These are phyloP conservation scores for Carcharodon carcharias DNA, from an alignment of 2,797 vertebrate genomes.

Conservation along the genomic window DNA sequence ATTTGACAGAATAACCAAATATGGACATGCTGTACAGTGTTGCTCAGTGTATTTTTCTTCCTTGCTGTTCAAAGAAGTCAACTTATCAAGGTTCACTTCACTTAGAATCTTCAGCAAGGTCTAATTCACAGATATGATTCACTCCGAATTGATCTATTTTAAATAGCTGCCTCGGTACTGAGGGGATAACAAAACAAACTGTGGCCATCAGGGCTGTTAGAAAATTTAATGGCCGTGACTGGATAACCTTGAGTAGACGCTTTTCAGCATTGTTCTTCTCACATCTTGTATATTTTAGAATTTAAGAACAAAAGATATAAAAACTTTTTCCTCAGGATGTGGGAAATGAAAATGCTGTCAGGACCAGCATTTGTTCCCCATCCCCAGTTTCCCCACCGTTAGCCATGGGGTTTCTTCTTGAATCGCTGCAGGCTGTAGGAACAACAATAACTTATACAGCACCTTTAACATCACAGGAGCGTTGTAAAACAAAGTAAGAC, in stretches of 20 bases:
- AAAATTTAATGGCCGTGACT: not conserved
- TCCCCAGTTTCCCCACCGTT: not conserved
- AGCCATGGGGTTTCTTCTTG: not conserved
- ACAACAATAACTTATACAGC: not conserved
- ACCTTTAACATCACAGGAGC: not conserved
- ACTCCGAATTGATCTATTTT: not conserved
- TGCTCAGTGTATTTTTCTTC: not conserved
- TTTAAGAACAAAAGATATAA: not conserved
- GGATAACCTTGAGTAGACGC: not conserved
- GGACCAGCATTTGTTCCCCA: not conserved
- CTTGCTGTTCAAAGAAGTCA: not conserved
- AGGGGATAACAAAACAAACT: not conserved
- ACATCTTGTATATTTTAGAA: not conserved
- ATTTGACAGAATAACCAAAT: conserved; percentile 39
- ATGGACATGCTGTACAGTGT: conserved; percentile 35
- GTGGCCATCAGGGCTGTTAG: not conserved
- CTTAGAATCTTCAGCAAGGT: not conserved
- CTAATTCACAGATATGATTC: not conserved
- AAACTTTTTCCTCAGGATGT: not conserved
- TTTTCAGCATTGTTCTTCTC: not conserved
- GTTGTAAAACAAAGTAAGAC: not conserved
- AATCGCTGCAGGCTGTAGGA: not conserved
- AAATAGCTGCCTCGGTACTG: not conserved
- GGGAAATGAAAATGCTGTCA: not conserved
- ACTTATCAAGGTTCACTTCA: not conserved